Evolutionary conservation across 2,113 vertebrate species (phyloP).

Genomic region (Carettochelys insculpta): DNA sequence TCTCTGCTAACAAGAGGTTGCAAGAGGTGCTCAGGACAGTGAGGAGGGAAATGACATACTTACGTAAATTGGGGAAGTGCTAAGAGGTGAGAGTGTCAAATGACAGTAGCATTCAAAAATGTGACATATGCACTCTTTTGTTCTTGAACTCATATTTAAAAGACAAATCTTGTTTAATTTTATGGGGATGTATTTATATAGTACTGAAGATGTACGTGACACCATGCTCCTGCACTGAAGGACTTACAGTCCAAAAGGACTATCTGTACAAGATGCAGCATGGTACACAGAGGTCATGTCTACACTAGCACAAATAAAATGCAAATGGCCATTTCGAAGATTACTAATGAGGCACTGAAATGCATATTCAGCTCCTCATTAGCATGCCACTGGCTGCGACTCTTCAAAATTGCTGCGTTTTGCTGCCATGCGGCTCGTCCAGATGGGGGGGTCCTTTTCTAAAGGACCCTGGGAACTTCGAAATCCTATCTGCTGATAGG

Average conservation of each 20-base stretch:
- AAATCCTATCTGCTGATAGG: no score
- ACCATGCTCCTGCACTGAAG: background rate
- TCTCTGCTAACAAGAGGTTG: background rate
- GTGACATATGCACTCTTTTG: background rate
- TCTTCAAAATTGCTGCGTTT: no score
- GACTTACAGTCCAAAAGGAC: background rate
- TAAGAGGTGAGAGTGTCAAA: background rate
- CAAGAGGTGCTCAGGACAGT: background rate
- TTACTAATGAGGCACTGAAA: no score
- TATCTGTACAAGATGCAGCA: background rate
- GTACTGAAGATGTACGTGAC: background rate
- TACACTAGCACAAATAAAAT: no score
- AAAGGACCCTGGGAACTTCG: no score
- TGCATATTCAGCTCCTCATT: no score
- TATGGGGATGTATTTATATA: background rate
- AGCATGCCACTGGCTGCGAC: no score
- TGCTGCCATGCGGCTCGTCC: no score
- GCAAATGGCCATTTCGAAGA: no score
- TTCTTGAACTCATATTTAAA: background rate
- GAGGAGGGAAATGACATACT: background rate
- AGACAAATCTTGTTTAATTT: background rate
- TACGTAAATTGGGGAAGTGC: background rate
- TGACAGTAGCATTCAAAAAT: background rate
- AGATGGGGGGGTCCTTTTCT: no score
- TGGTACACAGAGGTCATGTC: background rate